phyloP scores from a whole-genome alignment of 2,797 vertebrate species.

The Oryzias dopingdopingensis region DNA sequence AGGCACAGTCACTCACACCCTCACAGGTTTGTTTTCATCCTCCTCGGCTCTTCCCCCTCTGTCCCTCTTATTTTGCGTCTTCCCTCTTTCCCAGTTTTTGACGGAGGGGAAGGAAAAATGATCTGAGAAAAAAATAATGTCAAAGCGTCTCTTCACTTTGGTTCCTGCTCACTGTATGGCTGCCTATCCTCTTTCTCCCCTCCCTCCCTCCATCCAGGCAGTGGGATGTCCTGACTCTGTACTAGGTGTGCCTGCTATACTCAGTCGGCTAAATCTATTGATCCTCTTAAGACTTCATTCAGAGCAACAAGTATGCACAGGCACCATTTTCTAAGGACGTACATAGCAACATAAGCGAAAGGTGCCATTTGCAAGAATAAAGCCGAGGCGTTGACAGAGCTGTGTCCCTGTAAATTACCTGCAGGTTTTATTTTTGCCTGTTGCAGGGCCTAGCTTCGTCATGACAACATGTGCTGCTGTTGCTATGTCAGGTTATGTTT shows the following conservation, averaged over 20 bases:
- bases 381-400: constrained; percentile 30
- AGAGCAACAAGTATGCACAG: constrained; percentile 45
- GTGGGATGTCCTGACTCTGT: constrained; percentile 76
- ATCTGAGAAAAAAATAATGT: constrained; percentile 19
- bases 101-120: constrained; percentile 19
- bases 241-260: constrained; percentile 66
- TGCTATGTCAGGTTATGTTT: constrained; percentile 36
- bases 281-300: constrained; percentile 76
- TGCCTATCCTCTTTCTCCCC: constrained; percentile 26
- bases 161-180: constrained; percentile 43
- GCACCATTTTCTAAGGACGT: constrained; percentile 15
- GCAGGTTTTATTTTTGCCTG: constrained; percentile 19
- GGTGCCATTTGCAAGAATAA: constrained; percentile 3
- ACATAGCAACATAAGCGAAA: constrained; percentile 15
- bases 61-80: constrained; percentile 54
- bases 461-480: constrained; percentile 26
- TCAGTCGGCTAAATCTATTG: constrained; percentile 67
- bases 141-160: constrained; percentile 41
- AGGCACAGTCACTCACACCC: constrained; percentile 51
- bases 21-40: constrained; percentile 46
- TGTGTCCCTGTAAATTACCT: constrained; percentile 28
- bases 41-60: constrained; percentile 40
- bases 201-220: constrained; percentile 47
- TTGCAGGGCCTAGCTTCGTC: constrained; percentile 20
- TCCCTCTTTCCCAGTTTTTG: constrained; percentile 45